phyloP scores from a whole-genome alignment of 35 echinoderm and acorn worm species.

The Nesometra sesokonis region DNA sequence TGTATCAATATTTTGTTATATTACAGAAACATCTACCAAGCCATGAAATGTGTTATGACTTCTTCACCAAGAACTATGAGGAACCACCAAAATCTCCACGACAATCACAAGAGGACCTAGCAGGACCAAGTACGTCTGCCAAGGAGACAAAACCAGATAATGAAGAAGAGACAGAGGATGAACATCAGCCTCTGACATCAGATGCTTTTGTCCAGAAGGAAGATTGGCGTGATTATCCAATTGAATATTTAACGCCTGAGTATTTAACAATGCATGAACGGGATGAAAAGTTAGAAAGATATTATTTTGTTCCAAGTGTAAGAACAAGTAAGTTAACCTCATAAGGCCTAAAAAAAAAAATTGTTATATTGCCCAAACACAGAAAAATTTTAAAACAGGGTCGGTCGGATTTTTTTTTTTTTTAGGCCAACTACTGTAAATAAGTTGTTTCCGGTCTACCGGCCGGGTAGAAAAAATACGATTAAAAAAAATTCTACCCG shows the following conservation, averaged over 20 bases:
- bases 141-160: slow-evolving; percentile 16
- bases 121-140: slow-evolving; percentile 26
- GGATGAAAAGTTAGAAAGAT: slow-evolving; percentile 51
- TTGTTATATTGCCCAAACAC: no score
- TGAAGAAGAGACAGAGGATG: slow-evolving; percentile 21
- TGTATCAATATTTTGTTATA: not conserved
- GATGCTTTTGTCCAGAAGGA: slow-evolving; percentile 73
- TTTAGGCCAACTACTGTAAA: no score
- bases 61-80: slow-evolving; percentile 73
- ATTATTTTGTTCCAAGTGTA: slow-evolving; percentile 77
- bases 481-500: no score
- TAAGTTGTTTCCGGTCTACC: no score
- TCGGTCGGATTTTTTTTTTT: no score
- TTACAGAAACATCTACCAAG: slow-evolving; percentile 59
- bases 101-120: slow-evolving; percentile 12
- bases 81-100: slow-evolving; percentile 21
- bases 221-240: slow-evolving; percentile 47
- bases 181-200: slow-evolving; percentile 23
- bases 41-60: slow-evolving; percentile 68
- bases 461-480: no score
- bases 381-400: no score
- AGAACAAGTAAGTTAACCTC: slow-evolving; percentile 52
- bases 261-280: slow-evolving; percentile 45
- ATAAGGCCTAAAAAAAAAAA: no score
- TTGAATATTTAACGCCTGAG: slow-evolving; percentile 51